Base-by-base conservation (phyloP, 2,888 invertebrate species). In the Epinotia demarniana region DNA sequence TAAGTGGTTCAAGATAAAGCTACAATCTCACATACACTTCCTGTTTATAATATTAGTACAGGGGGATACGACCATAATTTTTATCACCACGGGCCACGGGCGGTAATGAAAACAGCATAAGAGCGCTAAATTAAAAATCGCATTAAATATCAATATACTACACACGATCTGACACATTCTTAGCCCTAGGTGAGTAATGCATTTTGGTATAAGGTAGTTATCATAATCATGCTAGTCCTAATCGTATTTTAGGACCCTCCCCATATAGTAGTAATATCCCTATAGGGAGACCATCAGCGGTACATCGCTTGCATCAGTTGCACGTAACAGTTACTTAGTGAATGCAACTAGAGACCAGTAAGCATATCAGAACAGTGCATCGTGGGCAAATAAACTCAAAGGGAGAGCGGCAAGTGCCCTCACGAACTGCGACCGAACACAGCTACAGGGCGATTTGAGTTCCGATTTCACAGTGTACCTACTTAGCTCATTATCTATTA, bases 321-420 rank as follows among this genome's bases (percentile, higher is more conserved):
- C 75, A 75, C 72, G 75, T 75, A 69, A 27, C 53, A 18, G 12
- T 19, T 69, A 60, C 49, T 46, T 12, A 60, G 75, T 57, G 72
- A 71, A 72, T 75, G 71, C 66, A 71, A 39, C 60, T 61, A 11
- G 33, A 49, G 66, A 43, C 43, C 67, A 23, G 60, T 53, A 53
- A 66, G 75, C 72, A 75, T 72, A 75, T 75, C 75, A 72, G 71
- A 18, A 23, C 66, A 23, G 75, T 12, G 66, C 75, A 75, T 75
- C 75, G 75, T 64, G 75, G 23, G 46, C 72, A 67, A 68, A 63
- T 46, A 55, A 69, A 66, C 64, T 66, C 58, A 64, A 70, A 75
- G 75, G 75, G 75, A 75, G 75, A 75, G 74, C 69, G 63, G 69
- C 69, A 33, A 67, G n/a, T 63, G 69, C 69, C 55, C 75, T 71